A percentile compares a stretch with the other conserved stretches of the same genome.
These are phyloP conservation scores for Macrotis lagotis DNA, from an alignment of 2,113 vertebrate genomes.

Conservation along the genomic window DNA sequence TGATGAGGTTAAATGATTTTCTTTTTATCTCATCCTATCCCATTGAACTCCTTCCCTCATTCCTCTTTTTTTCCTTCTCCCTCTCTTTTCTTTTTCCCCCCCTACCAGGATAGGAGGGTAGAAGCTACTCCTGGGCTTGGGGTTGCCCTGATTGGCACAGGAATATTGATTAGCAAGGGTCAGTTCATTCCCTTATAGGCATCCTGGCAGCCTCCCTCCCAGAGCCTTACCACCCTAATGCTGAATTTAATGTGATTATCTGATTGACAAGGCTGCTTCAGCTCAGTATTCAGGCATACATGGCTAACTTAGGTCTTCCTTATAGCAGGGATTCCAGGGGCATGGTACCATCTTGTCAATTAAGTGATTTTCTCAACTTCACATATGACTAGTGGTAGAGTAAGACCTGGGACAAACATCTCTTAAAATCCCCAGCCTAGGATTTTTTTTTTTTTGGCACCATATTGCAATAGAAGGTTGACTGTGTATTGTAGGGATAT, in stretches of 20 bases:
- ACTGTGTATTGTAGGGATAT: background rate
- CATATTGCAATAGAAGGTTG: background rate
- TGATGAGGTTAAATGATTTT: background rate
- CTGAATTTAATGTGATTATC: background rate
- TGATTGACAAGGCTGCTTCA: background rate
- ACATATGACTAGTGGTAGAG: background rate
- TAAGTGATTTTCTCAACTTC: background rate
- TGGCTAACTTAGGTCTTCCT: background rate
- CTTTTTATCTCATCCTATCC: background rate
- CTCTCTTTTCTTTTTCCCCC: background rate
- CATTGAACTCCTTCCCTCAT: no score
- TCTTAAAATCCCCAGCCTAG: slow-evolving; percentile 19
- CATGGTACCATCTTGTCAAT: background rate
- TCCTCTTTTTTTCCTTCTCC: background rate
- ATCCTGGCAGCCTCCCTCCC: background rate
- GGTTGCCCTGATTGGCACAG: background rate
- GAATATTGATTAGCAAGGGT: background rate
- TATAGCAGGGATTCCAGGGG: background rate
- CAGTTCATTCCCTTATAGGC: background rate
- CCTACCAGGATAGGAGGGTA: background rate
- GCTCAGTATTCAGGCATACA: background rate
- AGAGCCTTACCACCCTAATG: background rate
- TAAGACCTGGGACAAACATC: background rate
- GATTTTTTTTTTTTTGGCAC: slow-evolving; percentile 6
- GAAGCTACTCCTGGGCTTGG: background rate